These are phyloP conservation scores for Sus cebifrons DNA, from an alignment of 2,797 vertebrate species.

Conservation along the genomic window DNA sequence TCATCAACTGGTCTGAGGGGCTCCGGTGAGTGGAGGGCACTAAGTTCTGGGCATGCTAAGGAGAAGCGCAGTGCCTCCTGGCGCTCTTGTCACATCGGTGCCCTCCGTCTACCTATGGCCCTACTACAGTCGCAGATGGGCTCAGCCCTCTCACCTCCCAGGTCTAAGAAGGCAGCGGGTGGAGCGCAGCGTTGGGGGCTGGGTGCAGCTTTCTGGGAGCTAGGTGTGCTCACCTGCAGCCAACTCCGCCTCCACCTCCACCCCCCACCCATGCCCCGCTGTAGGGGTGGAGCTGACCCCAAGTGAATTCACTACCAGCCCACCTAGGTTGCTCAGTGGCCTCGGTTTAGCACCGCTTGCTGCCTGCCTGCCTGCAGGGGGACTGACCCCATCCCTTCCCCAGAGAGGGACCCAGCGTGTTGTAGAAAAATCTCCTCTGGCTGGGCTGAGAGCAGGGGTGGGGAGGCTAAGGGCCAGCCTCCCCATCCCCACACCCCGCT, in stretches of 20 bases:
- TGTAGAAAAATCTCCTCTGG: neutral
- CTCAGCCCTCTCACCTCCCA: too few relatives aligned
- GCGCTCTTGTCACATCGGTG: fast-evolving
- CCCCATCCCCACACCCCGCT: too few relatives aligned
- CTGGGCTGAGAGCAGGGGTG: neutral
- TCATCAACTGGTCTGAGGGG: neutral
- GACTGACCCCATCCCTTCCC: neutral
- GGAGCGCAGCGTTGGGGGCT: neutral
- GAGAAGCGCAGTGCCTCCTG: fast-evolving
- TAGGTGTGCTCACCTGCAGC: fast-evolving
- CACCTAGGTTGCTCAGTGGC: neutral
- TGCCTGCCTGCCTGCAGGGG: too few relatives aligned
- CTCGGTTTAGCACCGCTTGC: neutral
- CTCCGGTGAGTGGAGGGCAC: neutral
- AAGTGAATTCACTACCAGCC: fast-evolving
- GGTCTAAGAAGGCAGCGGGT: fast-evolving
- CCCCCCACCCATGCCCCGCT: too few relatives aligned
- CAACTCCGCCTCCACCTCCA: fast-evolving
- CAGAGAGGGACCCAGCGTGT: neutral
- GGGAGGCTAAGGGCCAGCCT: neutral
- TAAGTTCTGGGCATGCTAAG: fast-evolving
- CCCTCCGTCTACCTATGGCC: neutral
- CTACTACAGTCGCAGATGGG: neutral
- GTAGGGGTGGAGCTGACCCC: too few relatives aligned
- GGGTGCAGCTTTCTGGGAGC: too few relatives aligned